A percentile compares a stretch with the other conserved stretches of the same genome.
Evolutionary conservation across 2,888 invertebrate genomes (phyloP).

Genomic region (Ochlodes sylvanus): DNA sequence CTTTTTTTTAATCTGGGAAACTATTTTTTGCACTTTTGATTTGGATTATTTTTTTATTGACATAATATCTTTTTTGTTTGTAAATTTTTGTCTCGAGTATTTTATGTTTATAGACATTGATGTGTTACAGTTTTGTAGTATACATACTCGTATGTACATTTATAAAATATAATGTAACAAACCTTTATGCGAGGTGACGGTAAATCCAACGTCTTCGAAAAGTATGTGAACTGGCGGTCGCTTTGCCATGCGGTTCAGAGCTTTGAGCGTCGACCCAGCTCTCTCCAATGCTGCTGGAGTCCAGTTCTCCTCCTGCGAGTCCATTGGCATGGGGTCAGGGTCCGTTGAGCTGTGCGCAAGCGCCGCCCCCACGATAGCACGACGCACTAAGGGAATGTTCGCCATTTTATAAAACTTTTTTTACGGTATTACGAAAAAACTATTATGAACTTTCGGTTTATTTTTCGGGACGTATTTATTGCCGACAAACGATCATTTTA

Average conservation of each 20-base stretch:
- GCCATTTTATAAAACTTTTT: constrained; percentile 55
- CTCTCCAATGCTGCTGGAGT: constrained; percentile 79
- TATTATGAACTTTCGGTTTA: constrained; percentile 35
- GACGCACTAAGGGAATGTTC: constrained; percentile 69
- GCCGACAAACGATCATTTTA: constrained; percentile 31
- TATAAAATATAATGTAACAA: constrained; percentile 34
- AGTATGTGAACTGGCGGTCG: constrained; percentile 85
- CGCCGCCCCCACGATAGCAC: constrained; percentile 72
- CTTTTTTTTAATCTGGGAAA: no score
- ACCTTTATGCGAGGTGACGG: constrained; percentile 78
- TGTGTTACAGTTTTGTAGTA: no score
- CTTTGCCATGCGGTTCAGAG: constrained; percentile 84
- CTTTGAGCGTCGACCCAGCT: constrained; percentile 79
- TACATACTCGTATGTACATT: no score
- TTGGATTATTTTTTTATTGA: no score
- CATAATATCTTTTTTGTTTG: no score
- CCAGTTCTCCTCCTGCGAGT: constrained; percentile 61
- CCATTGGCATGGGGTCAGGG: constrained; percentile 40
- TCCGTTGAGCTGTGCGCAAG: constrained; percentile 57
- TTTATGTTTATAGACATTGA: no score
- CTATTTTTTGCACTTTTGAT: no score
- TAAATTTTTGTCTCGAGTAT: no score
- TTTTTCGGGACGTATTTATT: constrained; percentile 12
- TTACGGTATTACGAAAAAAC: neutral
- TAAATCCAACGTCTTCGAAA: constrained; percentile 85